Conservation (phyloP, 1,140 invertebrate genomes). For the Penaeus chinensis region DNA sequence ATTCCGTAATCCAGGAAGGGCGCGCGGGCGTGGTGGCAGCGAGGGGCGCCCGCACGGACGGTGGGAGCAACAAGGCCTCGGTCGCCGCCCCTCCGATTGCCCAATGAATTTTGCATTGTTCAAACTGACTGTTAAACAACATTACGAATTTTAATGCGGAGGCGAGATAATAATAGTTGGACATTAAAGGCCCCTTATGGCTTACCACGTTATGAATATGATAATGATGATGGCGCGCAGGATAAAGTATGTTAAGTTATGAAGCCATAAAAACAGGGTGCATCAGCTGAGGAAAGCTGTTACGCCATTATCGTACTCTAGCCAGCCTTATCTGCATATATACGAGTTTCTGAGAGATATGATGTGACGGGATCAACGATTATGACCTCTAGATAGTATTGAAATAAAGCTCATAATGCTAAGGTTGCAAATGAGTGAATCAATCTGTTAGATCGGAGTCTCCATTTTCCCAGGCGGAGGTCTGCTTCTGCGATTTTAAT, state of each 20-base stretch:
- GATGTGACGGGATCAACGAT: constrained; percentile 23
- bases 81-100: constrained; percentile 24
- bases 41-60: not conserved
- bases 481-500: not conserved
- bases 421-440: constrained; percentile 6
- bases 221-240: constrained; percentile 40
- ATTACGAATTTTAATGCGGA: constrained; percentile 51
- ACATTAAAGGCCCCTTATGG: constrained; percentile 45
- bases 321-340: constrained; percentile 55
- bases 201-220: constrained; percentile 55
- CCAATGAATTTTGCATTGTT: constrained; percentile 43
- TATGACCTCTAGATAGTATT: constrained; percentile 14
- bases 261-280: constrained; percentile 59
- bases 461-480: constrained; percentile 7
- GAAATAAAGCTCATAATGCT: constrained; percentile 27
- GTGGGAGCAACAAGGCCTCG: constrained; percentile 32
- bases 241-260: constrained; percentile 56
- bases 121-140: constrained; percentile 44
- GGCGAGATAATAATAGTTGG: constrained; percentile 41
- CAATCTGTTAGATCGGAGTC: constrained; percentile 16
- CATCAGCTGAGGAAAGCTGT: constrained; percentile 44
- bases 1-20: too few species aligned
- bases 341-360: constrained; percentile 53
- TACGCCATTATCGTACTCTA: constrained; percentile 41
- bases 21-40: not conserved